Evolutionary conservation across 2,113 vertebrate genomes (phyloP).

Genomic region (Cettia cetti): DNA sequence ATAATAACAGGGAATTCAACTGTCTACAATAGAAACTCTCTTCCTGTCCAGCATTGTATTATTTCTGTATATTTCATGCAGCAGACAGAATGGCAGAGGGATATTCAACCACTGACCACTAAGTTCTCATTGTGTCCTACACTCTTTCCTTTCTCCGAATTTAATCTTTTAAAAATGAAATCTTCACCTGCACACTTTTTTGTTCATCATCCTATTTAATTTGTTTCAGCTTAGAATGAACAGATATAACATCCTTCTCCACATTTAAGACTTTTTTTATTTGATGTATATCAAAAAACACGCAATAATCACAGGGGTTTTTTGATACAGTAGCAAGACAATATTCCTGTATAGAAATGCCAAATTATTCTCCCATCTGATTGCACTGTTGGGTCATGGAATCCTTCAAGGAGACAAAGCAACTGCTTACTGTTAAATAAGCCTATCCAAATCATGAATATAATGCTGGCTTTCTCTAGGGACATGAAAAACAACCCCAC

Average conservation of each 20-base stretch:
- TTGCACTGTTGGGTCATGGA: neutral
- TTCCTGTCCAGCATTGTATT: neutral
- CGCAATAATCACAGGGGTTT: neutral
- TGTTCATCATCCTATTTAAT: neutral
- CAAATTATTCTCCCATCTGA: neutral
- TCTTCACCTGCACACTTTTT: neutral
- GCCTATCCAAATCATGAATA: neutral
- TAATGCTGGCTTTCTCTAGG: neutral
- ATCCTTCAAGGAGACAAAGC: neutral
- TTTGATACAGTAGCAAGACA: neutral
- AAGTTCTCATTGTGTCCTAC: neutral
- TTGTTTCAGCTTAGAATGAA: neutral
- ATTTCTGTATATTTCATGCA: neutral
- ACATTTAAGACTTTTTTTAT: neutral
- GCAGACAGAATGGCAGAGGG: neutral
- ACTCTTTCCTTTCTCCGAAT: neutral
- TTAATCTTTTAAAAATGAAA: neutral
- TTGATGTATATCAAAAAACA: neutral
- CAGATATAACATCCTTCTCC: neutral
- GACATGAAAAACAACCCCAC: neutral
- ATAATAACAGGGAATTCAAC: neutral
- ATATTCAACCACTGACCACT: neutral
- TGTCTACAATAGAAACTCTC: neutral
- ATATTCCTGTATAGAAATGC: neutral
- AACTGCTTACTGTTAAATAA: neutral